Base-by-base conservation (phyloP, 1,140 invertebrate species). In the Drosophila sucinea region DNA sequence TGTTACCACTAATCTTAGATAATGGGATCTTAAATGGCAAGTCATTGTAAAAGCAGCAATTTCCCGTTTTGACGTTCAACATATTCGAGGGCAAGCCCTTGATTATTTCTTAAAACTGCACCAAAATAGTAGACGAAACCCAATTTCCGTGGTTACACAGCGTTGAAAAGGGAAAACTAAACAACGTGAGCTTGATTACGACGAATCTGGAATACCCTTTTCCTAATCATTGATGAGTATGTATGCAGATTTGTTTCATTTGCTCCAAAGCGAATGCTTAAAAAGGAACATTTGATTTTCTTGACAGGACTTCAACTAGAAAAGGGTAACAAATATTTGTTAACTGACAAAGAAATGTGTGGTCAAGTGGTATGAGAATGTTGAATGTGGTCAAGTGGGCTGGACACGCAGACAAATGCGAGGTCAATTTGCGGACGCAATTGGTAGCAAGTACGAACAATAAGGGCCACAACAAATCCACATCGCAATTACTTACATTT, bases 361-460 rank as follows among this genome's bases (percentile, higher is more conserved):
- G 41, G 1, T 35, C 33, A 23, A 25, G 35, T 38, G 35, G 35
- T 38, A 1, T 23, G 5, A 10, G 44, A 10, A 51, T 47, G 23
- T 47, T 2, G 61, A 17, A 67, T 68, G 40, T 74, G 72, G 30
- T 57, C 51, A 61, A 64, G 64, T 72, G 60, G 64, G 70, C 55
- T 65, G 51, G 7, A 27, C 7, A 27, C 23, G 7, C 33, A 66
- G 67, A 74, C 54, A 54, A 66, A 74, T 62, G 60, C 72, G 72
- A 75, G 76, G 76, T 78, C 72, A 70, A 71, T 75, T 17, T 78
- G 60, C 47, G 60, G 51, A 56, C 54, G 71, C 75, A 77, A 67
- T 78, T 78, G 76, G 71, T 78, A 75, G 72, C 76, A 71, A 66
- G 54, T 70, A 77, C 54, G 35, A 35, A 35, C 3, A 73, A 66